Evolutionary conservation across 2,113 vertebrate species (phyloP).

Genomic region (Sylvia atricapilla): DNA sequence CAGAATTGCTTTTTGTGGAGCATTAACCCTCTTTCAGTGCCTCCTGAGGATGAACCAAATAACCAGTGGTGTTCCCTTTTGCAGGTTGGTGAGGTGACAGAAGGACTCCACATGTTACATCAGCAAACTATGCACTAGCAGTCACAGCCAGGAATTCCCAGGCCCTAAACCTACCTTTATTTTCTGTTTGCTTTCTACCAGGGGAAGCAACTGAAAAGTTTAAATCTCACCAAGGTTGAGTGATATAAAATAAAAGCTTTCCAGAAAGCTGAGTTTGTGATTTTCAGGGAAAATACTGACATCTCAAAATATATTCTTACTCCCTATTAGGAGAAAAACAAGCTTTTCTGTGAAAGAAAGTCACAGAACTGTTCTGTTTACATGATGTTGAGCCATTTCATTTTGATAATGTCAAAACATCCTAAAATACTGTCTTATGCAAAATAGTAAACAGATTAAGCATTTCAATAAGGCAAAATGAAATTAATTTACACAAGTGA

Average conservation of each 20-base stretch:
- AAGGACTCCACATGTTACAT: not conserved
- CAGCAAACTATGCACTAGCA: not conserved
- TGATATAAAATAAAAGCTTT: not conserved
- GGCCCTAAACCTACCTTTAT: not conserved
- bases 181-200: not conserved
- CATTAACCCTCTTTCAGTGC: not conserved
- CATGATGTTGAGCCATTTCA: not conserved
- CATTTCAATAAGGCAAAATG: not conserved
- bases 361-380: not conserved
- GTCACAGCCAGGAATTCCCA: not conserved
- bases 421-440: not conserved
- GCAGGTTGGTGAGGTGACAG: not conserved
- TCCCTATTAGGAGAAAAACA: not conserved
- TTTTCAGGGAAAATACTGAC: not conserved
- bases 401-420: slow-evolving; percentile 1
- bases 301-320: not conserved
- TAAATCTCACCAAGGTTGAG: not conserved
- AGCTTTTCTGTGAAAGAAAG: not conserved
- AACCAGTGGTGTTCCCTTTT: not conserved
- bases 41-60: not conserved
- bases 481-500: not conserved
- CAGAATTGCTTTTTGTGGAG: not conserved
- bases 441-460: not conserved
- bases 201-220: not conserved
- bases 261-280: not conserved